Evolutionary conservation across 2,113 vertebrate species (phyloP).

Genomic region (Sigmodon hispidus): DNA sequence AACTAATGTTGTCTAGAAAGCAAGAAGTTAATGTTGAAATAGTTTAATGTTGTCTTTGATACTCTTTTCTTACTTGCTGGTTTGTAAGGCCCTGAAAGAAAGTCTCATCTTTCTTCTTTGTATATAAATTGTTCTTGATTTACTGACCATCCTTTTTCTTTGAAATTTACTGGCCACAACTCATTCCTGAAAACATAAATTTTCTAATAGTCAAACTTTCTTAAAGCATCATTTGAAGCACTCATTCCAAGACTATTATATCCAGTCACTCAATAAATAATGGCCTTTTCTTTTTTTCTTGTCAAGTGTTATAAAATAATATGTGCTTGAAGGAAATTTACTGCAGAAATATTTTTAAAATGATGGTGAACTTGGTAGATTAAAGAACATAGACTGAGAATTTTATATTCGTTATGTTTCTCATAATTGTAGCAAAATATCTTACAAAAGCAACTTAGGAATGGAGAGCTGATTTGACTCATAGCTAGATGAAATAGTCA

Average conservation of each 20-base stretch:
- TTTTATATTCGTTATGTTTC: neutral
- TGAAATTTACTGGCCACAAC: conserved; percentile 5
- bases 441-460: neutral
- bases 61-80: neutral
- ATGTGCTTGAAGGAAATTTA: neutral
- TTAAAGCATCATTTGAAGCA: neutral
- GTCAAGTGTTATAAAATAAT: conserved; percentile 17
- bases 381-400: neutral
- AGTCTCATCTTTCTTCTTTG: neutral
- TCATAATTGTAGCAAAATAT: neutral
- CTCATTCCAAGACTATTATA: neutral
- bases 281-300: neutral
- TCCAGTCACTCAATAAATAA: neutral
- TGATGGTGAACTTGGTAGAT: neutral
- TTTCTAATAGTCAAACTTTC: conserved; percentile 9
- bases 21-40: conserved; percentile 6
- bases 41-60: neutral
- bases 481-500: neutral
- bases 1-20: conserved; percentile 15
- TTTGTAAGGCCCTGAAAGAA: neutral
- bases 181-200: neutral
- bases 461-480: neutral
- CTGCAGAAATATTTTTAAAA: neutral
- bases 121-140: neutral
- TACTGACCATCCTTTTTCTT: neutral